Evolutionary conservation across 23 tunicate species (phyloP).

Genomic region (Halocynthia aurantium): DNA sequence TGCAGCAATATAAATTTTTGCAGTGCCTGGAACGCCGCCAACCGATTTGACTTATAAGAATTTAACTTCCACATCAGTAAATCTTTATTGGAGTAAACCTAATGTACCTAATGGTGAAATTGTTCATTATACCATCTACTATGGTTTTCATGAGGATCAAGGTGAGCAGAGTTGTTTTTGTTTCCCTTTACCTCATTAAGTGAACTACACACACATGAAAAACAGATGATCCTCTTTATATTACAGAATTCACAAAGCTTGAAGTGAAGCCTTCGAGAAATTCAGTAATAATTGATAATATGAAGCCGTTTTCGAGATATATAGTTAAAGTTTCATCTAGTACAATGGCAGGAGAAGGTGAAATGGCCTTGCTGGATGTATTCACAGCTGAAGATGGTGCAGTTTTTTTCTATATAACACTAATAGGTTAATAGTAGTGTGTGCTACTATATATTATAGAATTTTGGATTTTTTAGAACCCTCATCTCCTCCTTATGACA

Average conservation of each 20-base stretch:
- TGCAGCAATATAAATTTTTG: constrained; percentile 1
- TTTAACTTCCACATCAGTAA: constrained; percentile 43
- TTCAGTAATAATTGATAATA: neutral
- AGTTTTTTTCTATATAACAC: neutral
- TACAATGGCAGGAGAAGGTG: constrained; percentile 49
- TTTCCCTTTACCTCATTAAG: too few relatives aligned
- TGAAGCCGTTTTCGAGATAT: constrained; percentile 33
- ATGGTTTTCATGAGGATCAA: neutral
- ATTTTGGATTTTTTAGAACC: constrained; percentile 26
- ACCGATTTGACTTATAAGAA: constrained; percentile 24
- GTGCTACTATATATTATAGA: neutral
- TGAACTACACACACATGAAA: too few relatives aligned
- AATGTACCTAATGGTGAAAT: constrained; percentile 41
- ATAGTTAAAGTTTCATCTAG: constrained; percentile 17
- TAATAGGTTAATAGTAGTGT: neutral
- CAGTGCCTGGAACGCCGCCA: constrained; percentile 53
- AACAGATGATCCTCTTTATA: too few relatives aligned
- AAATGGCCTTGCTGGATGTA: constrained; percentile 13
- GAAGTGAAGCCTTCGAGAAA: too few relatives aligned
- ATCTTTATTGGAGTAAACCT: constrained; percentile 47
- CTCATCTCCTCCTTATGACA: constrained; percentile 38
- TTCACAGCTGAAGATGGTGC: constrained; percentile 58
- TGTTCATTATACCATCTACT: constrained; percentile 17
- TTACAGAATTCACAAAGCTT: too few relatives aligned
- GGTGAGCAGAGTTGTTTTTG: too few relatives aligned